Percentiles rank a stretch among this genome's conserved stretches.
Evolutionary conservation across 2,113 vertebrate genomes (phyloP).

Genomic region (Cranoglanis bouderius): DNA sequence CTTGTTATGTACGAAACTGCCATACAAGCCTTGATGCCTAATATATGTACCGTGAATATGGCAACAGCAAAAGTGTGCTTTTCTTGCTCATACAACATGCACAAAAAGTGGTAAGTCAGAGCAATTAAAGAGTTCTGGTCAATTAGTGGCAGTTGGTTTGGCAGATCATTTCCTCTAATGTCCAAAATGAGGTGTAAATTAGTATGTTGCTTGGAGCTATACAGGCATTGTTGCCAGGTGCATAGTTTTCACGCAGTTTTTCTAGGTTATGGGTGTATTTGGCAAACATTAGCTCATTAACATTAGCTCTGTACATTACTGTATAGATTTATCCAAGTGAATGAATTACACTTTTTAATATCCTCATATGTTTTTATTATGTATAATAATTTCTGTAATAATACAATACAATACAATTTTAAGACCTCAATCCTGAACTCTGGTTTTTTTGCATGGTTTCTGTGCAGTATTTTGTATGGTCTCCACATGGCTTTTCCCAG

Average conservation of each 20-base stretch:
- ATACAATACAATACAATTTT: background rate
- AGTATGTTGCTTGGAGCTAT: background rate
- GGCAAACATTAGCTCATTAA: background rate
- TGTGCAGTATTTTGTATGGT: background rate
- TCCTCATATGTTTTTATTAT: background rate
- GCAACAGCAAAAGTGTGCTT: background rate
- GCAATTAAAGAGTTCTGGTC: constrained; percentile 9
- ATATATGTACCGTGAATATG: background rate
- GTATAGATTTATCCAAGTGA: background rate
- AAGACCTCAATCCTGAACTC: background rate
- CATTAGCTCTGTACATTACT: background rate
- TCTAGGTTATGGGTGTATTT: background rate
- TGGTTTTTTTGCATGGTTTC: background rate
- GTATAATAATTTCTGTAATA: background rate
- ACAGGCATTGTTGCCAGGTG: background rate
- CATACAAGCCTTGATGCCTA: background rate
- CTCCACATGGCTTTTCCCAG: background rate
- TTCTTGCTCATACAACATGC: background rate
- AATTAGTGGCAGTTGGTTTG: background rate
- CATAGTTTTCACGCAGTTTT: background rate
- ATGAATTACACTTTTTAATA: background rate
- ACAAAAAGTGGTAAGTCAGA: background rate
- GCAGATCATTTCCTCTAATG: background rate
- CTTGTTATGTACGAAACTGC: background rate
- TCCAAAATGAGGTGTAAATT: background rate